Base-by-base conservation (phyloP, 2,797 vertebrate species). In the Cossypha dichroa region DNA sequence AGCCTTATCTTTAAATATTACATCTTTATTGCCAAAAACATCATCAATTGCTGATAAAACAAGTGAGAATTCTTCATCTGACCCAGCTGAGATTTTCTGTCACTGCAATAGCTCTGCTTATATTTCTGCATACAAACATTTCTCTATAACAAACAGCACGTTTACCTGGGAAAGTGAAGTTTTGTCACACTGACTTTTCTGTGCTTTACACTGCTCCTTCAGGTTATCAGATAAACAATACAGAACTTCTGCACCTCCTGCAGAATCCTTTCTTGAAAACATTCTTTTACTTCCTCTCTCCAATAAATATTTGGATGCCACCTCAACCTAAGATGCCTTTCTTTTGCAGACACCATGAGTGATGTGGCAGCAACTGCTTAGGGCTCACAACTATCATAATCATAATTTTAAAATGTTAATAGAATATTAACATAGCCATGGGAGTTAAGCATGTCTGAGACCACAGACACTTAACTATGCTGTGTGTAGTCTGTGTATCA, bases 251-350 rank as follows among this genome's bases (percentile, higher is more conserved):
- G 36, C n/a, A 81, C 28, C 56, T 83, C n/a, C 38, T 51, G 36
- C 28, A 93, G 56, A 84, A 69, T 31, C 77, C 55, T 41, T 29
- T 75, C 54, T 18, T 20, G 13, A 64, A 68, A 40, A 38, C 10
- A 23, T 2, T 19, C 31, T 82, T 78, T 5, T 23, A 25, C n/a
- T 59, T 82, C 51, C 29, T 75, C 58, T 78, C 36, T 49, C 20
- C 49, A 54, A 14, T 15, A 76, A 85, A 26, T 48, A 62, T 16
- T 40, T 45, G 43, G 63, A 52, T 45, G n/a, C 13, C 21, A 56
- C 18, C 26, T 73, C 66, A 80, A 23, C 17, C 16, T 13, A 33
- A 68, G 28, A 21, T 0, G 0, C 40, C 13, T 54, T 48, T 36
- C 33, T 79, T 69, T 8, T 36, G 59, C 43, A 87, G 64, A 59